phyloP scores from a whole-genome alignment of 2,113 vertebrate species.

The Circaetus cinerascens region DNA sequence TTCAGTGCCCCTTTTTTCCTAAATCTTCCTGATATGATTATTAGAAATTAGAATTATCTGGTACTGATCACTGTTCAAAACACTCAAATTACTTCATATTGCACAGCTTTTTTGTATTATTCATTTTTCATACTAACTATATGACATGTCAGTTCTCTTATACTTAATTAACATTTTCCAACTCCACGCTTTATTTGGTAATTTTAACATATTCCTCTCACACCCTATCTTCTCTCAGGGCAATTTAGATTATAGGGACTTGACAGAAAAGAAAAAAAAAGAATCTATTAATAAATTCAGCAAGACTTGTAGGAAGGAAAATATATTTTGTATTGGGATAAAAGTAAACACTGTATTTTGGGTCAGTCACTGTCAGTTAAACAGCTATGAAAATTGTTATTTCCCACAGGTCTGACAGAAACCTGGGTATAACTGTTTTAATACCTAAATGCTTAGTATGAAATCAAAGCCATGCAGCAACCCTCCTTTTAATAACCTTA shows the following conservation, averaged over 20 bases:
- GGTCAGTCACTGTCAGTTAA: not conserved
- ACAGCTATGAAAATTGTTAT: not conserved
- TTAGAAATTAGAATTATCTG: not conserved
- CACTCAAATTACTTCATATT: not conserved
- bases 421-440: not conserved
- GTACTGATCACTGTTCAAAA: not conserved
- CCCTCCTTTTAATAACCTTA: not conserved
- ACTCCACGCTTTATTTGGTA: not conserved
- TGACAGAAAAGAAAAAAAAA: not conserved
- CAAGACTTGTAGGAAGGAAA: not conserved
- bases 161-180: constrained; percentile 21
- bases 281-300: not conserved
- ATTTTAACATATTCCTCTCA: not conserved
- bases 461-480: not conserved
- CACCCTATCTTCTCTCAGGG: not conserved
- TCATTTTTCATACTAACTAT: not conserved
- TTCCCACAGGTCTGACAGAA: not conserved
- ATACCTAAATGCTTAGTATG: not conserved
- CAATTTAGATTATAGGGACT: not conserved
- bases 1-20: not conserved
- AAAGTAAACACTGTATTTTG: not conserved
- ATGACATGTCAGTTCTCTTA: not conserved
- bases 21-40: not conserved
- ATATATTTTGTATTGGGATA: not conserved
- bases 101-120: not conserved